phyloP scores from a whole-genome alignment of 2,797 vertebrate species.

The Helicolenus hilgendorfi region DNA sequence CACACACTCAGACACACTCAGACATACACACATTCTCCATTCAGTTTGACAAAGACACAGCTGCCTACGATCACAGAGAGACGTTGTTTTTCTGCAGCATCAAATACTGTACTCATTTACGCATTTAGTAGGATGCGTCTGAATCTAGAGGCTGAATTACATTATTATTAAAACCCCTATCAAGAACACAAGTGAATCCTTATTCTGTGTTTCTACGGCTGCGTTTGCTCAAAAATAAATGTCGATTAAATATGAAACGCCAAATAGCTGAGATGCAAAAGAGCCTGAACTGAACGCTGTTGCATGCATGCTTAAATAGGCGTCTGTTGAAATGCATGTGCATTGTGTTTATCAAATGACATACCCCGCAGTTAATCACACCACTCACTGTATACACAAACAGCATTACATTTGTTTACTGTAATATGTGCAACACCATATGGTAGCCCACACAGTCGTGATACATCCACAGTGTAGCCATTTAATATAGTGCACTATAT shows the following conservation, averaged over 20 bases:
- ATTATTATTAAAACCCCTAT: background rate
- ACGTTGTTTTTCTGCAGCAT: constrained; percentile 15
- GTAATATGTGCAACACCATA: background rate
- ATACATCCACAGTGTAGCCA: background rate
- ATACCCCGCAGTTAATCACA: background rate
- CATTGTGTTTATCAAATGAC: background rate
- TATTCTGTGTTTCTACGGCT: background rate
- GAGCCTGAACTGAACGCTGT: background rate
- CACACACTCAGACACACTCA: background rate
- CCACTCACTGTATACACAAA: background rate
- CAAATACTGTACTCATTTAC: background rate
- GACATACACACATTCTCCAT: background rate
- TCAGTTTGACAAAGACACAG: constrained; percentile 8
- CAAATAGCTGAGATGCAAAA: background rate
- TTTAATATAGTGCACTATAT: background rate
- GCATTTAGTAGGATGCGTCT: constrained; percentile 1
- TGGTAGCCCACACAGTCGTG: background rate
- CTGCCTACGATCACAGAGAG: background rate
- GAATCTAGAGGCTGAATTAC: background rate
- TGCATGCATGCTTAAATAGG: background rate
- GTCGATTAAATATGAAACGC: background rate
- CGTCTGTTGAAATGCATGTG: background rate
- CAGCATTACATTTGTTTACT: constrained; percentile 3
- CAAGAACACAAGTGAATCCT: background rate
- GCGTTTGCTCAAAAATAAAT: background rate